Evolutionary conservation across 2,888 invertebrate genomes (phyloP).

Genomic region (Hirtodrosophila duncani): DNA sequence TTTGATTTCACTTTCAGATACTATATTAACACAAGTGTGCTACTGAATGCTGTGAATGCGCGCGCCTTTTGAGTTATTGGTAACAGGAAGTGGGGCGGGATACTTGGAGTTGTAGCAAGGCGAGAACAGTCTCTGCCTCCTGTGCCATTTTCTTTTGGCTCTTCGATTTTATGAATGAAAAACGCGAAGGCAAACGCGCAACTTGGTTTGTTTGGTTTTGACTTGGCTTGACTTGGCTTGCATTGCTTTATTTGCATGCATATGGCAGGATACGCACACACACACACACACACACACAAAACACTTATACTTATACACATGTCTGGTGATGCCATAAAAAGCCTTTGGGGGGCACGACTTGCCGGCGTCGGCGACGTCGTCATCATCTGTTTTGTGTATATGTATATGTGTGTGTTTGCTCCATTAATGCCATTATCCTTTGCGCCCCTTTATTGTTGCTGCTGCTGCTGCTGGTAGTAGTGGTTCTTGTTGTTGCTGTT

Average conservation of each 20-base stretch:
- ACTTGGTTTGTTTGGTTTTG: slow-evolving; percentile 52
- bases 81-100: slow-evolving; percentile 46
- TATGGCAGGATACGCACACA: slow-evolving; percentile 34
- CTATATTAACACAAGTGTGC: slow-evolving; percentile 66
- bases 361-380: slow-evolving; percentile 26
- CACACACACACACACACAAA: too few species aligned
- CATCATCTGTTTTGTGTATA: slow-evolving; percentile 1
- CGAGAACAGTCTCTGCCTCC: slow-evolving; percentile 34
- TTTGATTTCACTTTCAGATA: slow-evolving; percentile 62
- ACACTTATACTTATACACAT: too few species aligned
- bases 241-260: slow-evolving; percentile 61
- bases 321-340: slow-evolving; percentile 53
- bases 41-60: too few species aligned
- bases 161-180: slow-evolving; percentile 72
- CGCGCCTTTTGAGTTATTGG: slow-evolving; percentile 71
- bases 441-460: slow-evolving; percentile 29
- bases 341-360: slow-evolving; percentile 57
- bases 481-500: slow-evolving; percentile 33
- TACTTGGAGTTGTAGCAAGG: slow-evolving; percentile 8
- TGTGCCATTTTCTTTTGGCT: slow-evolving; percentile 64
- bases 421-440: slow-evolving; percentile 64
- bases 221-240: slow-evolving; percentile 40
- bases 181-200: slow-evolving; percentile 60
- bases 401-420: slow-evolving; percentile 18
- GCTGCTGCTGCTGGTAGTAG: slow-evolving; percentile 42